These are phyloP conservation scores for Saccostrea cuccullata DNA, from an alignment of 1,140 invertebrate species.

Conservation along the genomic window DNA sequence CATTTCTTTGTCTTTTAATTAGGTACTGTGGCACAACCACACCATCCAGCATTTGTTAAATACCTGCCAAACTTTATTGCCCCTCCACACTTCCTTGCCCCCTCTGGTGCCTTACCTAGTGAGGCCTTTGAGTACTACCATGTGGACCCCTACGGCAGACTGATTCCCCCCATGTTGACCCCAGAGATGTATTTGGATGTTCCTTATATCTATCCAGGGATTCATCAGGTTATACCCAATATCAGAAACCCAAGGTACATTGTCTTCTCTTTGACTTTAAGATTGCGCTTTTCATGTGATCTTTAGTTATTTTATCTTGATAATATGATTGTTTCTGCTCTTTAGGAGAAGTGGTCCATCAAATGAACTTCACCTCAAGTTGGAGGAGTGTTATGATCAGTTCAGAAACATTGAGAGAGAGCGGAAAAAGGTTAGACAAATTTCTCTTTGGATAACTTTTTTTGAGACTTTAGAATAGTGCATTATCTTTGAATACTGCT, in stretches of 20 bases:
- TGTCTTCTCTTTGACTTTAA: background rate
- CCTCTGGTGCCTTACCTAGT: slow-evolving; percentile 34
- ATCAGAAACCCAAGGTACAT: slow-evolving; percentile 48
- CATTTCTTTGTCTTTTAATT: background rate
- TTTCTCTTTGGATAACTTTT: no score
- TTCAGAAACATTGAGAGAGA: slow-evolving; percentile 90
- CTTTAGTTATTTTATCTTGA: background rate
- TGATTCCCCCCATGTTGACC: slow-evolving; percentile 38
- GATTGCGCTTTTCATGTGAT: background rate
- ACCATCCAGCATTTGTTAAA: slow-evolving; percentile 25
- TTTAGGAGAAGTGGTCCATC: slow-evolving; percentile 82
- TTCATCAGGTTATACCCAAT: slow-evolving; percentile 45
- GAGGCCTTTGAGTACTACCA: slow-evolving; percentile 22
- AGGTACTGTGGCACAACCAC: slow-evolving; percentile 34
- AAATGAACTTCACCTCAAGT: slow-evolving; percentile 84
- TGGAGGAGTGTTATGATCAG: slow-evolving; percentile 91
- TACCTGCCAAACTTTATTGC: slow-evolving; percentile 35
- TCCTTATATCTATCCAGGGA: slow-evolving; percentile 40
- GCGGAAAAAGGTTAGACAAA: slow-evolving; percentile 83
- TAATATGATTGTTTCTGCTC: background rate
- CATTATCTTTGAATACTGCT: background rate
- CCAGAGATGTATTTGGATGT: slow-evolving; percentile 53
- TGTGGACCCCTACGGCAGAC: slow-evolving; percentile 48
- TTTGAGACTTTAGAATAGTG: no score
- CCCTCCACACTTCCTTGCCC: slow-evolving; percentile 26